Evolutionary conservation across 2,113 vertebrate genomes (phyloP).

Genomic region (Antechinus stuartii): DNA sequence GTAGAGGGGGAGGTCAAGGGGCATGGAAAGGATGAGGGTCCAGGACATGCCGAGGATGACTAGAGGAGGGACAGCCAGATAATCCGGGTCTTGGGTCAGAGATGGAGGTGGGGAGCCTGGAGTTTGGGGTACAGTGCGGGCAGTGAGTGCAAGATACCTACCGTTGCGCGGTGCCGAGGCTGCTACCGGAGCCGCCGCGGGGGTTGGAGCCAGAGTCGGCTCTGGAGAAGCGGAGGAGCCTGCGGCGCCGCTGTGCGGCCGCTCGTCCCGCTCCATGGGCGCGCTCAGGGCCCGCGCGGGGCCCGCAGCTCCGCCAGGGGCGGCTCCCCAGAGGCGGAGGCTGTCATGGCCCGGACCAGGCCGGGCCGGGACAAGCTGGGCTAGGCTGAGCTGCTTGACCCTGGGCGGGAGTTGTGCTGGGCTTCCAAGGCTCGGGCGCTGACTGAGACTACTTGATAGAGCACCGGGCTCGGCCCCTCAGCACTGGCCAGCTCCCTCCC

Average conservation of each 20-base stretch:
- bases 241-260: constrained; percentile 76
- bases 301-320: constrained; percentile 74
- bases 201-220: constrained; percentile 66
- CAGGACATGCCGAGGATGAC: neutral
- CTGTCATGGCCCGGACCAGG: constrained; percentile 74
- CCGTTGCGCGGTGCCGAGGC: constrained; percentile 81
- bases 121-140: neutral
- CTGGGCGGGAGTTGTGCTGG: neutral
- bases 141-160: constrained; percentile 61
- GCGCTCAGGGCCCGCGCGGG: constrained; percentile 67
- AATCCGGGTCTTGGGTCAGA: neutral
- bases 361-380: neutral
- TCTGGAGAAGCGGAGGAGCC: constrained; percentile 76
- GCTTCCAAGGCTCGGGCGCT: constrained; percentile 60
- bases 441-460: constrained; percentile 60
- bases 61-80: neutral
- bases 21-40: neutral
- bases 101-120: neutral
- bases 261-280: constrained; percentile 79
- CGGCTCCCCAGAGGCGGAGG: constrained; percentile 70
- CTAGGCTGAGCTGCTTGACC: neutral
- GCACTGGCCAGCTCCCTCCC: constrained; percentile 81
- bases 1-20: neutral
- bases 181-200: constrained; percentile 48
- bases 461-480: constrained; percentile 78